A percentile compares a stretch with the other conserved stretches of the same genome.
These are phyloP conservation scores for Incurvaria masculella DNA, from an alignment of 2,888 invertebrate species.

Conservation along the genomic window DNA sequence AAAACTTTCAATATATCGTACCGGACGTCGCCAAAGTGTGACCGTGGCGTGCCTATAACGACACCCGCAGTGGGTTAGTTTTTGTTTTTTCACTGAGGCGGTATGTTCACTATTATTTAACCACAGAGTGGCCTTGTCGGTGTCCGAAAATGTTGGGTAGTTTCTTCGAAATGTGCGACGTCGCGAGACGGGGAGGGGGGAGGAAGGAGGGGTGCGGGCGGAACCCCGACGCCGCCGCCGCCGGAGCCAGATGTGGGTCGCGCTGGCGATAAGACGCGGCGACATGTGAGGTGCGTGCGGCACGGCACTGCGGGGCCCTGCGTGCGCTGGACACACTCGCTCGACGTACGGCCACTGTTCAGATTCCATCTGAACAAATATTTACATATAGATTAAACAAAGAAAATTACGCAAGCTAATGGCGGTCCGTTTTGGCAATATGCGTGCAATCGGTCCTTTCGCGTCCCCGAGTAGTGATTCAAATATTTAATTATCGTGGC, in stretches of 20 bases:
- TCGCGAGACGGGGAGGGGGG: not conserved
- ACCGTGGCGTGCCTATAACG: no score
- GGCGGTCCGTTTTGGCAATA: not conserved
- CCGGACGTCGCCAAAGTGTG: no score
- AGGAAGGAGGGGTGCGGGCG: not conserved
- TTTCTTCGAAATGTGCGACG: not conserved
- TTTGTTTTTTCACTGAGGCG: no score
- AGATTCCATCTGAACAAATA: not conserved
- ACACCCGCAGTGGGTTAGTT: no score
- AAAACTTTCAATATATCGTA: no score
- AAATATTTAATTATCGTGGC: no score
- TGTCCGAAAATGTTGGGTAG: not conserved
- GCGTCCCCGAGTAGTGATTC: no score
- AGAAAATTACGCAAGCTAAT: not conserved
- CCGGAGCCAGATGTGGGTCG: conserved; percentile 40
- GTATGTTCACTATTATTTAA: no score
- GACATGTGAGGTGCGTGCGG: not conserved
- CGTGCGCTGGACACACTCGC: no score
- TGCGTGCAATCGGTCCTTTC: no score
- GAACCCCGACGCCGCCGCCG: conserved; percentile 29
- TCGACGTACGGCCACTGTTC: no score
- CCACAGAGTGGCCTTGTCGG: no score
- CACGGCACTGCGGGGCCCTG: not conserved
- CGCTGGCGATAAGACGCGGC: conserved; percentile 15
- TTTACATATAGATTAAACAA: not conserved